Evolutionary conservation across 2,888 invertebrate genomes (phyloP).

Genomic region (Busseola fusca): DNA sequence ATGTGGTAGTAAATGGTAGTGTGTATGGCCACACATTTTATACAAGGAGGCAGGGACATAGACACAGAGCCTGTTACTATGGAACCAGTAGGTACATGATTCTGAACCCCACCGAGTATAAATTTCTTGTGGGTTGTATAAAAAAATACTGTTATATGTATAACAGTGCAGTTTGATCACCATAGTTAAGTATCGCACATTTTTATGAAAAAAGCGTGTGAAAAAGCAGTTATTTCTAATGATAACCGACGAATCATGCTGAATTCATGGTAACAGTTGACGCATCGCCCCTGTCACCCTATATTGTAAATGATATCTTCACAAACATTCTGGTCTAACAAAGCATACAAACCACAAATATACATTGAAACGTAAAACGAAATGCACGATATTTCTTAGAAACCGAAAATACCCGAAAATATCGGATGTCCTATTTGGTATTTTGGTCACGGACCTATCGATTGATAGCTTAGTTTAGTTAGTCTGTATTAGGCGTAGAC

Average conservation of each 20-base stretch:
- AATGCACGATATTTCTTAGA: not conserved
- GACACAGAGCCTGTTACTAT: not conserved
- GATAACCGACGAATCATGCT: not conserved
- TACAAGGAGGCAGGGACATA: not conserved
- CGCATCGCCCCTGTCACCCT: not conserved
- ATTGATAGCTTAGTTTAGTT: constrained; percentile 8
- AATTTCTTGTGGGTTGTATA: not conserved
- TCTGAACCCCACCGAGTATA: not conserved
- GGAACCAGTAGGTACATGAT: not conserved
- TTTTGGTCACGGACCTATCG: not conserved
- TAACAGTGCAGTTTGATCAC: not conserved
- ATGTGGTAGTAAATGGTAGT: not conserved
- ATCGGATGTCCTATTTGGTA: not conserved
- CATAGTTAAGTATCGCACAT: not conserved
- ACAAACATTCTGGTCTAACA: not conserved
- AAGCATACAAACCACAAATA: not conserved
- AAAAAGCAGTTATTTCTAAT: not conserved
- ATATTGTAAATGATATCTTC: not conserved
- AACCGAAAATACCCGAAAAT: not conserved
- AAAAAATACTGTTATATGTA: not conserved
- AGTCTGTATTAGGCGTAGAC: not conserved
- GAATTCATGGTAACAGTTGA: not conserved
- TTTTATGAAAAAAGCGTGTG: not conserved
- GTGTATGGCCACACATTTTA: not conserved
- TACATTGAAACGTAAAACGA: not conserved